Base-by-base conservation (phyloP, 2,888 invertebrate genomes). In the Anagyrus pseudococci region DNA sequence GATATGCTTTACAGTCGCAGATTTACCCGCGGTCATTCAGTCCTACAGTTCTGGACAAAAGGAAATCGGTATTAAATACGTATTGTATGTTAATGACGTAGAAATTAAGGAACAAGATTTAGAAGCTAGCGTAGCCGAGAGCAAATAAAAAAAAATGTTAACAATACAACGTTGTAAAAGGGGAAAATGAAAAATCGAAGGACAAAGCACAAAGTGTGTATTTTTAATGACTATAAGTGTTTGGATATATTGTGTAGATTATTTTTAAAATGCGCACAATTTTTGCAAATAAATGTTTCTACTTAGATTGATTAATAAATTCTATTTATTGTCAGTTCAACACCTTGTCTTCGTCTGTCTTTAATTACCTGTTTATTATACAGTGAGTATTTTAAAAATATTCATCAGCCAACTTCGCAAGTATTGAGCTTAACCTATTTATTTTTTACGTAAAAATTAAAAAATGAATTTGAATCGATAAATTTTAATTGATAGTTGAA, bases 1-100 rank as follows among this genome's bases (percentile, higher is more conserved):
- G 80, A 94, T 93, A 54, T 86, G 87, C 69, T 95, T 96, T 77
- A 80, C 84, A 50, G 77, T 91, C 10, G 85, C 83, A 2, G 82
- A 82, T 17, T 72, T 75, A 10, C 76, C 81, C 20, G 86, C 85
- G 2, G 83, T 81, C 62, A 86, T 89, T 46, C 72, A 76, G 63
- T 75, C 77, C 1, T 73, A 67, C 62, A 80, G 75, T 59, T 73
- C 75, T 0, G 78, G 76, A 4, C 71, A 76, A 55, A 79, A 75
- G 41, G 73, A 76, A 2, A 67, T 73, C 13, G 79, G 77, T 2
- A 74, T 80, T 29, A 72, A 70, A 17, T 78, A 80, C 57, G 66
- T 70, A 50, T 69, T 81, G 8, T 76, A 70, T 50, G 64, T 80
- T 1, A 70, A 79, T 49, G 73, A 73, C 19, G 54, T 66, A 1